A percentile compares a stretch with the other conserved stretches of the same genome.
These are phyloP conservation scores for Atherinomorus stipes DNA, from an alignment of 2,113 vertebrate genomes.

Conservation along the genomic window DNA sequence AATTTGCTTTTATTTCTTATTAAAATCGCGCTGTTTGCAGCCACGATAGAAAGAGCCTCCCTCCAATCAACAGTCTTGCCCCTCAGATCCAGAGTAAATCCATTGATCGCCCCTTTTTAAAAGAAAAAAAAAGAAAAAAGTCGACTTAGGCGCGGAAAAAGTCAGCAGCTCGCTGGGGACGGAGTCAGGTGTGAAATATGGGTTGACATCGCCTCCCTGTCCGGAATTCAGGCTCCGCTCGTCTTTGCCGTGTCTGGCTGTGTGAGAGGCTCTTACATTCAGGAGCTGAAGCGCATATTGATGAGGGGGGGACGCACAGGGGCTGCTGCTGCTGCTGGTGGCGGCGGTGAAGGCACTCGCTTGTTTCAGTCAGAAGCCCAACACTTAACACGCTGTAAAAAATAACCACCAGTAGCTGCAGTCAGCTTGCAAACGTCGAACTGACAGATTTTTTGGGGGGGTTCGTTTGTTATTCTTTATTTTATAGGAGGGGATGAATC, in stretches of 20 bases:
- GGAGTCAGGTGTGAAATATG: constrained; percentile 51
- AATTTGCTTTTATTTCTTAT: background rate
- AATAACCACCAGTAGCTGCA: constrained; percentile 39
- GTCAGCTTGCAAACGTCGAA: no score
- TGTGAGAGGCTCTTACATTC: constrained; percentile 37
- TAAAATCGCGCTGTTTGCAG: constrained; percentile 10
- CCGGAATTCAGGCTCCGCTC: background rate
- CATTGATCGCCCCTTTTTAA: constrained; percentile 49
- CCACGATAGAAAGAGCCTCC: constrained; percentile 18
- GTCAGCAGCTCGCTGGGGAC: constrained; percentile 48
- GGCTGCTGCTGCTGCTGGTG: constrained; percentile 47
- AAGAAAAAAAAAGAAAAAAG: constrained; percentile 30
- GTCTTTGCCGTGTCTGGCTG: constrained; percentile 35
- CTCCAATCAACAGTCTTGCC: constrained; percentile 43
- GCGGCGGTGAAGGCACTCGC: constrained; percentile 59
- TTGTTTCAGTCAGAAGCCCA: constrained; percentile 60
- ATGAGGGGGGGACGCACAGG: constrained; percentile 52
- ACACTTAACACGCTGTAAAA: constrained; percentile 69
- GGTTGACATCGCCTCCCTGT: constrained; percentile 48
- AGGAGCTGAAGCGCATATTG: constrained; percentile 70
- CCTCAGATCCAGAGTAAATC: constrained; percentile 66
- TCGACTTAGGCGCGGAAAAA: constrained; percentile 30
- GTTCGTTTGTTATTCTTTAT: no score
- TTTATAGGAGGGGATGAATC: no score
- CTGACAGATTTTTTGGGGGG: no score